These are phyloP conservation scores for Phaethornis superciliosus DNA, from an alignment of 2,113 vertebrate species.

Conservation along the genomic window DNA sequence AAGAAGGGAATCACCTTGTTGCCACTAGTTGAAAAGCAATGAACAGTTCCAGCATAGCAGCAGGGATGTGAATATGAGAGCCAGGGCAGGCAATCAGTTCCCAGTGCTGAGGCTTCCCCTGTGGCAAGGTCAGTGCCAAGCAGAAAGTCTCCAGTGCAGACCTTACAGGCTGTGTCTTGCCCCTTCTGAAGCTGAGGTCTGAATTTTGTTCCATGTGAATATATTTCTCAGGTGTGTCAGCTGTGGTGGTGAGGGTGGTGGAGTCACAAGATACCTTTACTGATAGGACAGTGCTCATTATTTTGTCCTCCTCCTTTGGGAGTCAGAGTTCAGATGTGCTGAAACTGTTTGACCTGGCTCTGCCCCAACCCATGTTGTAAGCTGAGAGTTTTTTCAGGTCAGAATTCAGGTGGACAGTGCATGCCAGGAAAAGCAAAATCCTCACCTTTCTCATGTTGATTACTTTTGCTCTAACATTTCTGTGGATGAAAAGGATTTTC, in stretches of 20 bases:
- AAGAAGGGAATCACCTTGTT: neutral
- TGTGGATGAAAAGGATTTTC: neutral
- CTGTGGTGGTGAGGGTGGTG: neutral
- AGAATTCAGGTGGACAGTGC: neutral
- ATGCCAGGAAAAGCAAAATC: neutral
- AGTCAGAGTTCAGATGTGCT: neutral
- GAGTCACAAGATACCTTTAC: neutral
- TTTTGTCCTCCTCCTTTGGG: neutral
- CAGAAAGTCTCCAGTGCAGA: too few relatives aligned
- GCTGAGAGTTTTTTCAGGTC: neutral
- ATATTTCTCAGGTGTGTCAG: neutral
- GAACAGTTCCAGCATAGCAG: neutral
- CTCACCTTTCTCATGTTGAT: neutral
- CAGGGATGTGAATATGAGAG: neutral
- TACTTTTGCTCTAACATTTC: neutral
- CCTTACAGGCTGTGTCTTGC: neutral
- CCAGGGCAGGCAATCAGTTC: rapidly evolving
- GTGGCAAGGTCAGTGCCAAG: neutral
- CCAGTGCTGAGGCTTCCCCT: neutral
- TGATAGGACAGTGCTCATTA: neutral
- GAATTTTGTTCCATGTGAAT: neutral
- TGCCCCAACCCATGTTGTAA: neutral
- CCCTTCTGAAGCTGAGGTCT: neutral
- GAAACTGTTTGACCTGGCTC: neutral
- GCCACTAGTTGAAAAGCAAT: neutral